Conservation (phyloP, 2,113 vertebrate genomes). For the Dicentrarchus labrax region DNA sequence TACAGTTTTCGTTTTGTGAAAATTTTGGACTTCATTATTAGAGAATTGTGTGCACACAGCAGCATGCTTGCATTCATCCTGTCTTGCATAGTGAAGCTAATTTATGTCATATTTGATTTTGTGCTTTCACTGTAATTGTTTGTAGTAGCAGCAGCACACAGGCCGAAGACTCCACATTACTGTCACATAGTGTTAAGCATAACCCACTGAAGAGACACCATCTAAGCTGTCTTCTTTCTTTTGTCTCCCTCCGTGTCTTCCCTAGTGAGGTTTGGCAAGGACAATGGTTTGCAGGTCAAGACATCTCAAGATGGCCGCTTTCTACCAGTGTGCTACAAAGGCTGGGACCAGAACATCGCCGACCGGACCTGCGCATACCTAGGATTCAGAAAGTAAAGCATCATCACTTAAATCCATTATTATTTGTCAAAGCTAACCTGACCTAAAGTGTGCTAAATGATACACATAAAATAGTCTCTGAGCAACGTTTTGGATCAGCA, state of each 20-base stretch:
- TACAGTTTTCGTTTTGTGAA: neutral
- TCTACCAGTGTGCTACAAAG: slow-evolving; percentile 76
- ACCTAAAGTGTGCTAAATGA: neutral
- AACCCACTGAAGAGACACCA: neutral
- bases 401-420: neutral
- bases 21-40: neutral
- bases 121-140: slow-evolving; percentile 2
- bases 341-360: slow-evolving; percentile 62
- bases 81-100: neutral
- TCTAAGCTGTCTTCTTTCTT: slow-evolving; percentile 11
- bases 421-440: neutral
- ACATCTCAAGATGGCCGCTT: slow-evolving; percentile 72
- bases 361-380: slow-evolving; percentile 73
- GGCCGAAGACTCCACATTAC: neutral
- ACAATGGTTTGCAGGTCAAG: slow-evolving; percentile 66
- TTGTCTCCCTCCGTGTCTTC: neutral
- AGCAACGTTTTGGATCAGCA: neutral
- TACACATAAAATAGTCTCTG: neutral
- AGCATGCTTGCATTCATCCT: neutral
- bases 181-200: neutral
- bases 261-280: slow-evolving; percentile 73
- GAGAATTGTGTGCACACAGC: neutral
- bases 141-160: slow-evolving; percentile 3
- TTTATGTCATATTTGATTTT: slow-evolving; percentile 1
- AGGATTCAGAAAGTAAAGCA: slow-evolving; percentile 76